Base-by-base conservation (phyloP, 2,797 vertebrate genomes). In the Coreius guichenoti region DNA sequence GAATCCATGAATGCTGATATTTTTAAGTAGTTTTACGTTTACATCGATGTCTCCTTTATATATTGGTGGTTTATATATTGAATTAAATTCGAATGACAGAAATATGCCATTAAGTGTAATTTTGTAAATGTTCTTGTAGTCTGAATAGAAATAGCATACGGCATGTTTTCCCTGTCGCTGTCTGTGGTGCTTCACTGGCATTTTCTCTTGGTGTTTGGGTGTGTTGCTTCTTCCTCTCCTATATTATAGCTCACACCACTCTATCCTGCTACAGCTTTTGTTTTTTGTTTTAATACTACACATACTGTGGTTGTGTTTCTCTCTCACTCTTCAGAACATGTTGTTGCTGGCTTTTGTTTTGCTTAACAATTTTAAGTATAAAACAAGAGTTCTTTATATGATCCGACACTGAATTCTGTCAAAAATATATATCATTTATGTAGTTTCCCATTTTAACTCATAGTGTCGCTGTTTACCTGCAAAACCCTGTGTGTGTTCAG, bases 381-480 rank as follows among this genome's bases (percentile, higher is more conserved):
- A 1, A 65, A 6, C 14, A 0, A 29, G 12, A 29, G 26, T 26
- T 14, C 4, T 29, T 29, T 36, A 36, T 36, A 36, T 63, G 12
- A 31, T 19, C 2, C 3, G 3, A 13, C 29, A 33, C 19, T 3
- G 19, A 33, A 74, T n/a, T 1, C 9, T 17, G 23, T 47, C 12
- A n/a, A 0, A 17, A 0, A 47, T 6, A 23, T 16, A 17, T 0
- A 9, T 87, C 88, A 36, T 36, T 33, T 33, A 1, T 68, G 31
- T 11, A 67, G 31, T 67, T 33, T 36, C 17, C 31, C 33, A 1
- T 13, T 45, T 65, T 33, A 21, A 75, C 84, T 63, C 54, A 43
- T 2, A 86, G 79, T 65, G 79, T 81, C 79, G 84, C 43, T 81
- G 61, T 86, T 80, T 2, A 73, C 70, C 63, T 68, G 49, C 26